Percentiles rank a stretch among this genome's conserved stretches.
Conservation (phyloP, 2,797 vertebrate species). For the Crocodylus rhombifer region DNA sequence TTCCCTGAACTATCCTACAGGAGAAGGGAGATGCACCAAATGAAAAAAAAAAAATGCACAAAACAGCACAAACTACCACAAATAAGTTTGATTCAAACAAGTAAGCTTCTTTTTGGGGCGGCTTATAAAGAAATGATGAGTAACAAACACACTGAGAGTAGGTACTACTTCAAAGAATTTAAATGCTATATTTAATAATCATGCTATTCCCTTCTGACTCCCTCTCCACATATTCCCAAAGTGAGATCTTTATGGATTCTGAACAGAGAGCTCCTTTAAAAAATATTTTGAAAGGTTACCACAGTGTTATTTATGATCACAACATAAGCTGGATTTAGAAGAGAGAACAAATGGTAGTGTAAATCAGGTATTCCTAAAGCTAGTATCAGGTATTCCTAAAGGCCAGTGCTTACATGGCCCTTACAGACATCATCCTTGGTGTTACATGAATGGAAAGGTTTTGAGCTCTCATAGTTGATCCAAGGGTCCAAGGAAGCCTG, state of each 20-base stretch:
- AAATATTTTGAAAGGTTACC: not conserved
- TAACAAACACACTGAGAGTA: not conserved
- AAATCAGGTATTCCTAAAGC: not conserved
- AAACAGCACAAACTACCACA: not conserved
- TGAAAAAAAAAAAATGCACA: not conserved
- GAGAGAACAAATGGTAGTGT: not conserved
- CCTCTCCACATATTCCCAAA: not conserved
- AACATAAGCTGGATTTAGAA: not conserved
- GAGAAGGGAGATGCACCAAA: not conserved
- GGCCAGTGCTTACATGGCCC: not conserved
- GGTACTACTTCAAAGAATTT: not conserved
- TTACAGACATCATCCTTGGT: not conserved
- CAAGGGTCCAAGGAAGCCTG: not conserved
- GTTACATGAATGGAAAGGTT: not conserved
- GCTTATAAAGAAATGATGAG: not conserved
- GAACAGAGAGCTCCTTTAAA: not conserved
- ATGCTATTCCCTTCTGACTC: not conserved
- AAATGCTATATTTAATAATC: not conserved
- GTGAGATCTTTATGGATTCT: not conserved
- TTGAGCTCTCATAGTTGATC: not conserved
- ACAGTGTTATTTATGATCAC: not conserved
- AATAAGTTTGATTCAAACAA: not conserved
- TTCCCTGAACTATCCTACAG: not conserved
- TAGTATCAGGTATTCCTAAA: not conserved
- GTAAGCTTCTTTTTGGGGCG: not conserved